phyloP scores from a whole-genome alignment of 2,888 invertebrate genomes.

The Xanthorhoe spadicearia region DNA sequence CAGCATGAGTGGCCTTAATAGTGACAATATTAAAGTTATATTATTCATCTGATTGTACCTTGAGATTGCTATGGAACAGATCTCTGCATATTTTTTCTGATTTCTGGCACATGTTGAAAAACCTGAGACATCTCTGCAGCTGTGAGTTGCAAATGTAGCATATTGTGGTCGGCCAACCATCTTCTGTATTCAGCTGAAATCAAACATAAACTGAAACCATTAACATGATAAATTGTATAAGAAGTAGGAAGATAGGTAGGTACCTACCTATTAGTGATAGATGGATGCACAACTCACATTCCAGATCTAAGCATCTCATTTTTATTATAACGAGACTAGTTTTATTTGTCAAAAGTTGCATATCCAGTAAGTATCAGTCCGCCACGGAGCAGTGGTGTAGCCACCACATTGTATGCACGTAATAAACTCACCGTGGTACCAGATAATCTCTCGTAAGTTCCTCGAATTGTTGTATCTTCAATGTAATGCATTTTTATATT shows the following conservation, averaged over 20 bases:
- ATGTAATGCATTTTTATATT: constrained; percentile 27
- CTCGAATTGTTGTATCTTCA: constrained; percentile 17
- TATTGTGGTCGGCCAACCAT: constrained; percentile 15
- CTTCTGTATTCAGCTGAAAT: constrained; percentile 11
- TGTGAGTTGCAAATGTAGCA: constrained; percentile 28
- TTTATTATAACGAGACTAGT: no score
- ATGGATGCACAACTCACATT: no score
- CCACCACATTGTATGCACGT: no score
- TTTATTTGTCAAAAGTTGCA: no score
- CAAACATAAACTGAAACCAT: neutral
- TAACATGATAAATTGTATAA: no score
- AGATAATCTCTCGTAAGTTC: constrained; percentile 25
- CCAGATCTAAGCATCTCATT: no score
- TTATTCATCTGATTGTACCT: constrained; percentile 7
- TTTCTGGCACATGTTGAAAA: constrained; percentile 30
- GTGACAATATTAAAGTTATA: no score
- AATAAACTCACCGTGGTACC: constrained; percentile 19
- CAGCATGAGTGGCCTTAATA: no score
- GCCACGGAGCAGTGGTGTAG: no score
- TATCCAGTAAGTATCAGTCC: no score
- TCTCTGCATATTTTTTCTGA: constrained; percentile 29
- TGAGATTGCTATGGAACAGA: constrained; percentile 11
- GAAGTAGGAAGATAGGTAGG: no score
- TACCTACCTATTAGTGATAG: no score
- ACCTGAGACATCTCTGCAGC: constrained; percentile 21